Percentiles rank a stretch among this genome's conserved stretches.
Evolutionary conservation across 2,888 invertebrate species (phyloP).

Genomic region (Capitulum mitella): DNA sequence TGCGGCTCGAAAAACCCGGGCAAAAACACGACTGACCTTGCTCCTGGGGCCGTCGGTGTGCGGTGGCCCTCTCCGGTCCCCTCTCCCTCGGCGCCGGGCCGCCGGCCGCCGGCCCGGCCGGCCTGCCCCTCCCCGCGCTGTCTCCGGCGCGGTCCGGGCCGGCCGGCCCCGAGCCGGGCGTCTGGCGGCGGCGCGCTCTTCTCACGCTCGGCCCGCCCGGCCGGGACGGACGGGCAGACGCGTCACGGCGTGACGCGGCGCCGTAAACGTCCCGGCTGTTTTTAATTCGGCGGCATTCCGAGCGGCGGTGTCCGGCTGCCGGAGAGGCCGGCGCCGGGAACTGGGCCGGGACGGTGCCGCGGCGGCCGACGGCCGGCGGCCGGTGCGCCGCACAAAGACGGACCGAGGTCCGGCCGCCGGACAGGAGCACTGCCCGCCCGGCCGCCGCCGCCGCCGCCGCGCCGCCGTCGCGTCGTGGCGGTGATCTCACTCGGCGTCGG

Average conservation of each 20-base stretch:
- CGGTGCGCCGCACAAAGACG: neutral
- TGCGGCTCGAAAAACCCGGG: neutral
- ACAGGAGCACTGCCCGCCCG: too few relatives aligned
- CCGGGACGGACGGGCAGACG: neutral
- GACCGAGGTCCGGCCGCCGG: too few relatives aligned
- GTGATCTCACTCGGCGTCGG: too few relatives aligned
- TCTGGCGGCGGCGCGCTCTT: neutral
- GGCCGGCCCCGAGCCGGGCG: too few relatives aligned
- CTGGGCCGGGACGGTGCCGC: neutral
- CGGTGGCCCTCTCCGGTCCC: slow-evolving; percentile 21
- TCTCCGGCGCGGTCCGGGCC: too few relatives aligned
- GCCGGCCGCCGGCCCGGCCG: too few relatives aligned
- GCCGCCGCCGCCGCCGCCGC: too few relatives aligned
- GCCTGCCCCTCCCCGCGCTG: too few relatives aligned
- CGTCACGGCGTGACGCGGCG: neutral
- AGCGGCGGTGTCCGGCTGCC: neutral
- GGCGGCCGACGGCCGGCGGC: neutral
- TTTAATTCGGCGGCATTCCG: neutral
- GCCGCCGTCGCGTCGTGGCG: too few relatives aligned
- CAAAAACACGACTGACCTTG: slow-evolving; percentile 9
- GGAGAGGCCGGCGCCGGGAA: neutral
- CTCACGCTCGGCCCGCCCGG: neutral
- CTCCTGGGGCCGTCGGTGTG: neutral
- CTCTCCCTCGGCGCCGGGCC: slow-evolving; percentile 3
- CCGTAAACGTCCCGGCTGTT: neutral